A percentile compares a stretch with the other conserved stretches of the same genome.
phyloP scores from a whole-genome alignment of 2,888 invertebrate genomes.

The Stenodema calcarata region DNA sequence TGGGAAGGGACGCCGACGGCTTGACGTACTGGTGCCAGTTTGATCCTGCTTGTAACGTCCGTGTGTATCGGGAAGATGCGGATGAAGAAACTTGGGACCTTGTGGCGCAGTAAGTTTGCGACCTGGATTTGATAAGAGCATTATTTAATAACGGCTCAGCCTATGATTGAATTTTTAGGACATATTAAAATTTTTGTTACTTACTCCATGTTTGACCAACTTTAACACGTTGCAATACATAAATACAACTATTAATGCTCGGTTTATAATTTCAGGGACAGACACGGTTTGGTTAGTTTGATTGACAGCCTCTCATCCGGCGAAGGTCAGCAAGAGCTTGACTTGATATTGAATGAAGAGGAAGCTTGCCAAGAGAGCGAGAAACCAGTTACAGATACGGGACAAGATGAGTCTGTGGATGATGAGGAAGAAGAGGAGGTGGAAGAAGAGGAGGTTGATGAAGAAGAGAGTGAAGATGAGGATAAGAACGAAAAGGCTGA shows the following conservation, averaged over 20 bases:
- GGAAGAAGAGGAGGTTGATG: constrained; percentile 50
- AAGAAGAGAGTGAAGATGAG: constrained; percentile 54
- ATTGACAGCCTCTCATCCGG: constrained; percentile 77
- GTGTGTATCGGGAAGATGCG: constrained; percentile 92
- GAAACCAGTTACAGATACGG: constrained; percentile 65
- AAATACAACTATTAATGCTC: no score
- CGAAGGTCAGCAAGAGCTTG: constrained; percentile 64
- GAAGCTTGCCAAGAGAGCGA: constrained; percentile 70
- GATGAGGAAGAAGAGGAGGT: constrained; percentile 51
- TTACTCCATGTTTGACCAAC: no score
- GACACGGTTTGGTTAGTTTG: constrained; percentile 80
- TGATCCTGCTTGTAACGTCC: constrained; percentile 85
- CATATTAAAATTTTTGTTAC: no score
- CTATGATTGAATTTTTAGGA: no score
- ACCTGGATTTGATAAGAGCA: no score
- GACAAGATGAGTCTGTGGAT: constrained; percentile 59
- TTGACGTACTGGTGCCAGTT: constrained; percentile 93
- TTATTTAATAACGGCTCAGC: no score
- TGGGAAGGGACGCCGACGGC: constrained; percentile 90
- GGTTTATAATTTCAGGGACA: constrained; percentile 68
- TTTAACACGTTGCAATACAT: no score
- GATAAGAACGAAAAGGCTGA: constrained; percentile 61
- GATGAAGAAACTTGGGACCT: constrained; percentile 96
- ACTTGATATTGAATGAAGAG: constrained; percentile 70
- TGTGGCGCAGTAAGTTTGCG: constrained; percentile 83